Conservation (phyloP, 2,113 vertebrate species). For the Alethe diademata region DNA sequence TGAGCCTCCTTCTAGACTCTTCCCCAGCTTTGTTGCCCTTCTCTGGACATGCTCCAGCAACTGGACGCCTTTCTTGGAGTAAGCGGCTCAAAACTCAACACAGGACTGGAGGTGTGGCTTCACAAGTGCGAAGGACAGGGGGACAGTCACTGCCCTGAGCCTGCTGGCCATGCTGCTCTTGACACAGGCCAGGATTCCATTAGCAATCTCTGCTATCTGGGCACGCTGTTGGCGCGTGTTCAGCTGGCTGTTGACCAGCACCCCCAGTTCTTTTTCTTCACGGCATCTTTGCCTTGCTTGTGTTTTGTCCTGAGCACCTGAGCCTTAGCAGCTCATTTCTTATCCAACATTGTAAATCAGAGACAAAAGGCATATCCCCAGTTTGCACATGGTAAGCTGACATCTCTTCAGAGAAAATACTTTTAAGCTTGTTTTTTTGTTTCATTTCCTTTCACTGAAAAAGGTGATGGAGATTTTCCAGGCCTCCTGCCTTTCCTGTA, state of each 20-base stretch:
- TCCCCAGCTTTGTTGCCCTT: not conserved
- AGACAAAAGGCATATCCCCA: not conserved
- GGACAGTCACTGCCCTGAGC: not conserved
- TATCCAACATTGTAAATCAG: not conserved
- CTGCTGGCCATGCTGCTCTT: not conserved
- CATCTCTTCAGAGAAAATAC: not conserved
- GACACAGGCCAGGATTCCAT: not conserved
- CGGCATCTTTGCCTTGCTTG: not conserved
- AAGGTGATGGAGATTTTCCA: not conserved
- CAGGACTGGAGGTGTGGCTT: rapidly evolving
- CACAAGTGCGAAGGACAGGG: too few relatives aligned
- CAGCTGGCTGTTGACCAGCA: rapidly evolving
- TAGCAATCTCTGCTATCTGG: not conserved
- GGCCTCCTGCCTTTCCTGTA: not conserved
- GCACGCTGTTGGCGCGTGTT: not conserved
- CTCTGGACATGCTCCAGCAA: not conserved
- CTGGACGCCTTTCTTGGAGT: not conserved
- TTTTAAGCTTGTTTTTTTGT: not conserved
- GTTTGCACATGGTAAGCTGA: not conserved
- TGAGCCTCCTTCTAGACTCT: not conserved
- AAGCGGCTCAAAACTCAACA: not conserved
- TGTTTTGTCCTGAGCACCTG: not conserved
- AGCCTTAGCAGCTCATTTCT: not conserved
- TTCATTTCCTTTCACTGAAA: not conserved
- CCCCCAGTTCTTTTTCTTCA: not conserved